Conservation (phyloP, 2,113 vertebrate genomes). For the Eulacestoma nigropectus region DNA sequence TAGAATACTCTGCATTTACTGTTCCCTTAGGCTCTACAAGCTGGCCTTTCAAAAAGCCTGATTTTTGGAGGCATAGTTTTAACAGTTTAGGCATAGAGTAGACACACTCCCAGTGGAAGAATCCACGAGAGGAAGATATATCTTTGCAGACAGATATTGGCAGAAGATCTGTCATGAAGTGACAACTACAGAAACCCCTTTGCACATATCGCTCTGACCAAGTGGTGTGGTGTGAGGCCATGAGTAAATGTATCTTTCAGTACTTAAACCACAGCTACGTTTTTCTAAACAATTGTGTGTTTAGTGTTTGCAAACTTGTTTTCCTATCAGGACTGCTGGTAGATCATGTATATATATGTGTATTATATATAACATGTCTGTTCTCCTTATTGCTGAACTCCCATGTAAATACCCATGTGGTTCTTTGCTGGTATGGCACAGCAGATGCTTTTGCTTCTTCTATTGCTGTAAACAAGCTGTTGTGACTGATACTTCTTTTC, state of each 20-base stretch:
- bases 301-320: not conserved
- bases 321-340: not conserved
- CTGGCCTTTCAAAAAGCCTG: not conserved
- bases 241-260: not conserved
- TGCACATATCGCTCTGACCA: not conserved
- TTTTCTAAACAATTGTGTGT: not conserved
- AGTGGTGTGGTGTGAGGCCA: not conserved
- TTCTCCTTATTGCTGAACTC: not conserved
- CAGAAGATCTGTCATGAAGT: not conserved
- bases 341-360: not conserved
- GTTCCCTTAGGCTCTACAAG: not conserved
- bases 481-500: slow-evolving; percentile 46
- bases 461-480: slow-evolving; percentile 57
- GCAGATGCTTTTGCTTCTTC: slow-evolving; percentile 28
- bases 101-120: not conserved
- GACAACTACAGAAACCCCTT: not conserved
- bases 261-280: not conserved
- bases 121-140: not conserved
- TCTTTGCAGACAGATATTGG: not conserved
- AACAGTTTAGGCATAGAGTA: not conserved
- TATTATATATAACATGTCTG: not conserved
- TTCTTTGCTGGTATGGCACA: not conserved
- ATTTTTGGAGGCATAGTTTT: not conserved
- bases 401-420: not conserved
- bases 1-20: not conserved